Evolutionary conservation across 1,140 invertebrate species (phyloP).

Genomic region (Phthorimaea operculella): DNA sequence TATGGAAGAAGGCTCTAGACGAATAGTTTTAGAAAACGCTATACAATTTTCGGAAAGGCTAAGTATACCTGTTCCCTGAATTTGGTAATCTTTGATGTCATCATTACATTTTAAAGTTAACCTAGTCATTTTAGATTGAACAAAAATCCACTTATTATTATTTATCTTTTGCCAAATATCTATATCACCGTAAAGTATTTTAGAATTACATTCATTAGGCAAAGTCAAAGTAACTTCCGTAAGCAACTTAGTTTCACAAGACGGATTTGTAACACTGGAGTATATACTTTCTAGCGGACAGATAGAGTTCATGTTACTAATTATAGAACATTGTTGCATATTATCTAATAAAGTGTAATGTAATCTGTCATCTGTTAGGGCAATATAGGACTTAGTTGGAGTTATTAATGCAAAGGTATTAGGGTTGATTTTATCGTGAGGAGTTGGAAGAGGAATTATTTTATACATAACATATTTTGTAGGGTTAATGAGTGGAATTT

Average conservation of each 20-base stretch:
- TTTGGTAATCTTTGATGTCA: constrained; percentile 15
- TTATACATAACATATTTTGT: constrained; percentile 3
- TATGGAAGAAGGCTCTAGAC: constrained; percentile 9
- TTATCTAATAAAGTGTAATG: constrained; percentile 3
- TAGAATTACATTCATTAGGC: constrained; percentile 10
- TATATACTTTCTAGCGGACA: not conserved
- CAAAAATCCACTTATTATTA: constrained; percentile 22
- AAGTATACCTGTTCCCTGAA: constrained; percentile 18
- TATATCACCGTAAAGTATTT: constrained; percentile 19
- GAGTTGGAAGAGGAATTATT: constrained; percentile 2
- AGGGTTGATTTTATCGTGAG: not conserved
- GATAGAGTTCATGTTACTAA: not conserved
- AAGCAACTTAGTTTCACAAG: constrained; percentile 9
- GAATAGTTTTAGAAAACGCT: constrained; percentile 18
- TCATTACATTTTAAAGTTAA: constrained; percentile 18
- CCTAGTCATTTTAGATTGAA: constrained; percentile 20
- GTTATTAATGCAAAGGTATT: constrained; percentile 2
- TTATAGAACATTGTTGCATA: not conserved
- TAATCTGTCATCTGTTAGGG: constrained; percentile 1
- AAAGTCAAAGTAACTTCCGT: constrained; percentile 3
- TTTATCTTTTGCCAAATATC: constrained; percentile 24
- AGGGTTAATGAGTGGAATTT: not conserved
- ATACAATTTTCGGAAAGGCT: constrained; percentile 12
- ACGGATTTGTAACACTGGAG: constrained; percentile 1
- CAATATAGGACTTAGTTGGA: not conserved